A percentile compares a stretch with the other conserved stretches of the same genome.
Evolutionary conservation across 2,888 invertebrate genomes (phyloP).

Genomic region (Raillietiella orientalis): DNA sequence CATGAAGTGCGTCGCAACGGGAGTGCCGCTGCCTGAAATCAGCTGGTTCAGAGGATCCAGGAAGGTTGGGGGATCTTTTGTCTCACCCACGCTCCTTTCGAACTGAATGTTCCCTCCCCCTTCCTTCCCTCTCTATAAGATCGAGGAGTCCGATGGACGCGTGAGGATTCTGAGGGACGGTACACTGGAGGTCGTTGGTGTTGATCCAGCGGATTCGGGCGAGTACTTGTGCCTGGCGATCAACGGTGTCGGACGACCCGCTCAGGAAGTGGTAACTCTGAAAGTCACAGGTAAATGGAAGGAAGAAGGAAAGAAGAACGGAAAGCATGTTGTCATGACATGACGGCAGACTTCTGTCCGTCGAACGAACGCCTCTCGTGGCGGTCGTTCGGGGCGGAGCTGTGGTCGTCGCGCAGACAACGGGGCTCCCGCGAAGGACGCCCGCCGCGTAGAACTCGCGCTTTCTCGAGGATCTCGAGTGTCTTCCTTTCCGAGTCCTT

Average conservation of each 20-base stretch:
- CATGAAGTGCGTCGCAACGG: constrained; percentile 35
- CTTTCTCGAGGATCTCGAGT: too few species aligned
- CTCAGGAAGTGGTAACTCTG: constrained; percentile 18
- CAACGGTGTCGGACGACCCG: constrained; percentile 18
- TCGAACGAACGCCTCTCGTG: neutral
- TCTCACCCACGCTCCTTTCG: neutral
- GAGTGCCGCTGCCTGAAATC: constrained; percentile 39
- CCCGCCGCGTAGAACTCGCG: too few species aligned
- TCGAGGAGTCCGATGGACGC: constrained; percentile 25
- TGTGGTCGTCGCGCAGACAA: neutral
- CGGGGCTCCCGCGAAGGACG: too few species aligned
- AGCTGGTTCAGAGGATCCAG: constrained; percentile 38
- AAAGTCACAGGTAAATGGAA: constrained; percentile 31
- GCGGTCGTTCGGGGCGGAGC: neutral
- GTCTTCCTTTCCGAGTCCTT: too few species aligned
- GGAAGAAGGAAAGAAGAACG: neutral
- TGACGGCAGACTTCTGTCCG: too few species aligned
- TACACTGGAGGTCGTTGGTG: constrained; percentile 44
- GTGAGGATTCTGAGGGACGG: constrained; percentile 32
- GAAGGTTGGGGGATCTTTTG: constrained; percentile 19
- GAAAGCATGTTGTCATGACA: too few species aligned
- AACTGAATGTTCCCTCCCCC: neutral
- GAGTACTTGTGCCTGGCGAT: constrained; percentile 54
- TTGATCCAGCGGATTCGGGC: constrained; percentile 46
- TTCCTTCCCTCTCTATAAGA: constrained; percentile 19